These are phyloP conservation scores for Sebastes paucispinis DNA, from an alignment of 2,797 vertebrate genomes.

Conservation along the genomic window DNA sequence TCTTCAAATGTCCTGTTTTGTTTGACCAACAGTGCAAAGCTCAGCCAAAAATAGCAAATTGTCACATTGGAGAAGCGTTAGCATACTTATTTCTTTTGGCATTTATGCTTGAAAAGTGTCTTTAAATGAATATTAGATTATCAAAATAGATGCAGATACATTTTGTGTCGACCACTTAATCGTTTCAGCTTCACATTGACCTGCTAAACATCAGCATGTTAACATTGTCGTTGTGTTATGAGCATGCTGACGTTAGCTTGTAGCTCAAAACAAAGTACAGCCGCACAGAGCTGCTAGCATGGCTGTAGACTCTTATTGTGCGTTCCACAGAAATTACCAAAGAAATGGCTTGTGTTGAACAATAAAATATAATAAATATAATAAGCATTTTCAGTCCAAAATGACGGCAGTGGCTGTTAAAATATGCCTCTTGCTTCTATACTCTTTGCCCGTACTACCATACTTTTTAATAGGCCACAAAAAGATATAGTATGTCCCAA, in stretches of 20 bases:
- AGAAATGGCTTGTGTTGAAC: too few species aligned
- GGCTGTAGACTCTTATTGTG: too few species aligned
- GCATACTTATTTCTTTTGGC: neutral
- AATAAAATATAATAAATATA: too few species aligned
- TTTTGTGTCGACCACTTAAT: neutral
- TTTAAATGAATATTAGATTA: neutral
- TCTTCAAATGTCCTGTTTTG: too few species aligned
- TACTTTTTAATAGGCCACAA: too few species aligned
- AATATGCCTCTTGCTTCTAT: too few species aligned
- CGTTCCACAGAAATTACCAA: too few species aligned
- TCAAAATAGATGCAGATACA: neutral
- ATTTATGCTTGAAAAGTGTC: neutral
- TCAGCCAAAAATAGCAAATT: neutral
- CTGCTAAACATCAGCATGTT: neutral
- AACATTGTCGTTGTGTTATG: neutral
- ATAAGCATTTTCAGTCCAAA: too few species aligned
- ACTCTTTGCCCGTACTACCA: too few species aligned
- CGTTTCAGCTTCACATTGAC: neutral
- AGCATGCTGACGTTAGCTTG: neutral
- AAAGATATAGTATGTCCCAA: too few species aligned
- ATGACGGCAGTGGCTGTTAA: too few species aligned
- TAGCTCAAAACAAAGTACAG: neutral
- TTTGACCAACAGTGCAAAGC: neutral
- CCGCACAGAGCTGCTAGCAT: too few species aligned
- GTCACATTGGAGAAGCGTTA: neutral